Evolutionary conservation across 2,888 invertebrate species (phyloP).

Genomic region (Caenorhabditis sp.): DNA sequence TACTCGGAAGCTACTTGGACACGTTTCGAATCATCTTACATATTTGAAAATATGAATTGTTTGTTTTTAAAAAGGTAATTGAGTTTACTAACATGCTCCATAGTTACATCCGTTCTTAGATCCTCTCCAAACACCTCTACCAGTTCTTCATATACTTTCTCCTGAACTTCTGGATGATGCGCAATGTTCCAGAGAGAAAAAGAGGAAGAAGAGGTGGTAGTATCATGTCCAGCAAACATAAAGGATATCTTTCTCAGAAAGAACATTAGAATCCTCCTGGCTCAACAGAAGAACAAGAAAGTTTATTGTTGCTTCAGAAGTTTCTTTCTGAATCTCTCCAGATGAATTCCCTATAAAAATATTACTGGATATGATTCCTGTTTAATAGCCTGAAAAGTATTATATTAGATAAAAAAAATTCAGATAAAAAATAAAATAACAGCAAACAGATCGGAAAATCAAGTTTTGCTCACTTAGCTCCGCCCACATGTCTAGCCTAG

Average conservation of each 20-base stretch:
- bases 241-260: conserved; percentile 73
- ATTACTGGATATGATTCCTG: conserved; percentile 7
- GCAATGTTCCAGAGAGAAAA: conserved; percentile 72
- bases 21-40: conserved; percentile 51
- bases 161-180: conserved; percentile 71
- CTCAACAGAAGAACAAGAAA: conserved; percentile 74
- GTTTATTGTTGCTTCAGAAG: conserved; percentile 61
- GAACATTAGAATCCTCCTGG: conserved; percentile 69
- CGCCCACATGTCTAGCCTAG: too few species aligned
- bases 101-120: conserved; percentile 60
- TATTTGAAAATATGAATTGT: too few species aligned
- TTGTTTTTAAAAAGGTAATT: conserved; percentile 56
- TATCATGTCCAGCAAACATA: conserved; percentile 74
- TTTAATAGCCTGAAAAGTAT: too few species aligned
- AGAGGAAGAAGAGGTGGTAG: conserved; percentile 72
- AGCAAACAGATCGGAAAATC: too few species aligned
- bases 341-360: conserved; percentile 13
- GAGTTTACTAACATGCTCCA: conserved; percentile 62
- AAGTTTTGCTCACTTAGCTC: too few species aligned
- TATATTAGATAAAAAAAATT: too few species aligned
- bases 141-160: conserved; percentile 45
- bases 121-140: conserved; percentile 17
- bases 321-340: conserved; percentile 30
- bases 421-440: too few species aligned
- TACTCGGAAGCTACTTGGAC: conserved; percentile 51